Conservation (phyloP, 2,888 invertebrate species). For the Stenotaenia linearis region DNA sequence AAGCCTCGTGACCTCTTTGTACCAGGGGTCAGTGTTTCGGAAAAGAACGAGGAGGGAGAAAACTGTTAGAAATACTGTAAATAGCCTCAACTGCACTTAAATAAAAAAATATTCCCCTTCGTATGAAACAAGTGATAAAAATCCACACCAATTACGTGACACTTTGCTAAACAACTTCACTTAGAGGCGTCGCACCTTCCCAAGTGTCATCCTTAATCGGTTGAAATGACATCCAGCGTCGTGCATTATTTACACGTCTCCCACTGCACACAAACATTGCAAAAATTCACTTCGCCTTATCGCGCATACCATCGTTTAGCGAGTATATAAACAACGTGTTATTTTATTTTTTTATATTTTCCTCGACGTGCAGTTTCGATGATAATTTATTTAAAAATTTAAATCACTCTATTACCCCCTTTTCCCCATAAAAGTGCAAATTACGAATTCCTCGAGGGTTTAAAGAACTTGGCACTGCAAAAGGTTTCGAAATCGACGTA, state of each 20-base stretch:
- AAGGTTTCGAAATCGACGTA: background rate
- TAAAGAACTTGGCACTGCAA: background rate
- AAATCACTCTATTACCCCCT: background rate
- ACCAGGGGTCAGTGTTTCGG: background rate
- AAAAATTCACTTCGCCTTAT: background rate
- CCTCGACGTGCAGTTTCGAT: background rate
- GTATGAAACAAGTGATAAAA: background rate
- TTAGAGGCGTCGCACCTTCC: background rate
- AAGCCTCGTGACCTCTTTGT: background rate
- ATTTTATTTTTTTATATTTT: background rate
- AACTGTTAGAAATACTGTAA: background rate
- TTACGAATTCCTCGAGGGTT: background rate
- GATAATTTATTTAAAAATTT: background rate
- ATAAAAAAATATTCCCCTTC: background rate
- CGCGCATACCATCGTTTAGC: background rate
- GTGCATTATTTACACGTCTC: background rate
- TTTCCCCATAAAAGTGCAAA: background rate
- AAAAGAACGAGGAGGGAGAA: background rate
- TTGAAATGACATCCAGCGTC: background rate
- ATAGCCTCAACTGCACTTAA: background rate
- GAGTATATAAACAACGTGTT: background rate
- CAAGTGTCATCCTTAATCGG: slow-evolving; percentile 7
- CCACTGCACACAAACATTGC: background rate
- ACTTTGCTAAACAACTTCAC: background rate
- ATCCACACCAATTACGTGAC: background rate